Conservation (phyloP, 2,888 invertebrate genomes). For the Leptopterna dolabrata region DNA sequence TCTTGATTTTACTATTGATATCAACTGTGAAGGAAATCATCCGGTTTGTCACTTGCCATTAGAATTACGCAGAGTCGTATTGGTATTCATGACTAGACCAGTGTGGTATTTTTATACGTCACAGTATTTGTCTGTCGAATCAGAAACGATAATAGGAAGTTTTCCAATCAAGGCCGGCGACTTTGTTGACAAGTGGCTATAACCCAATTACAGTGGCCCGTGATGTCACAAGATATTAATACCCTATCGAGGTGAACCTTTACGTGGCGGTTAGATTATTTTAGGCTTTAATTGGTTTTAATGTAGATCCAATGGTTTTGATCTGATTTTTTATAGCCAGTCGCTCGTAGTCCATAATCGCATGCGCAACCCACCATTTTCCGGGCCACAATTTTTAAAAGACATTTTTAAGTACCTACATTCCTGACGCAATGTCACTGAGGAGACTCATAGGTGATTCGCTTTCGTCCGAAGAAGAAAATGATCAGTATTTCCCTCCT, state of each 20-base stretch:
- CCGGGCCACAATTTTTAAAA: background rate
- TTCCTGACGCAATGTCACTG: constrained; percentile 9
- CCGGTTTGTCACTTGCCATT: too few species aligned
- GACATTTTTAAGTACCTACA: background rate
- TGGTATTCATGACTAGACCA: too few species aligned
- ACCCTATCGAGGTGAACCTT: constrained; percentile 33
- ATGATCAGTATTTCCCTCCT: constrained; percentile 66
- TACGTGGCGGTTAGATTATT: background rate
- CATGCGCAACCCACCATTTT: background rate
- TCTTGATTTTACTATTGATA: too few species aligned
- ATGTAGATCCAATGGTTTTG: constrained; percentile 16
- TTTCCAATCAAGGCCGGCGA: background rate
- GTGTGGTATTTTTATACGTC: too few species aligned
- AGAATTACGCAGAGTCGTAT: too few species aligned
- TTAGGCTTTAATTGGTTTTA: constrained; percentile 35
- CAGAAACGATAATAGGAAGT: background rate
- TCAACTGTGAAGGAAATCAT: too few species aligned
- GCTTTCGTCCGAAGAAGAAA: constrained; percentile 35
- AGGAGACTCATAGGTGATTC: constrained; percentile 16
- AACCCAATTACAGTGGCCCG: background rate
- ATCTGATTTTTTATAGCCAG: background rate
- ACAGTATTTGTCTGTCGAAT: too few species aligned
- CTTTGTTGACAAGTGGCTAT: background rate
- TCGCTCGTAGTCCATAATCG: background rate
- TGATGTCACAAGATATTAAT: constrained; percentile 40